phyloP scores from a whole-genome alignment of 2,113 vertebrate genomes.

The Cynoglossus semilaevis region DNA sequence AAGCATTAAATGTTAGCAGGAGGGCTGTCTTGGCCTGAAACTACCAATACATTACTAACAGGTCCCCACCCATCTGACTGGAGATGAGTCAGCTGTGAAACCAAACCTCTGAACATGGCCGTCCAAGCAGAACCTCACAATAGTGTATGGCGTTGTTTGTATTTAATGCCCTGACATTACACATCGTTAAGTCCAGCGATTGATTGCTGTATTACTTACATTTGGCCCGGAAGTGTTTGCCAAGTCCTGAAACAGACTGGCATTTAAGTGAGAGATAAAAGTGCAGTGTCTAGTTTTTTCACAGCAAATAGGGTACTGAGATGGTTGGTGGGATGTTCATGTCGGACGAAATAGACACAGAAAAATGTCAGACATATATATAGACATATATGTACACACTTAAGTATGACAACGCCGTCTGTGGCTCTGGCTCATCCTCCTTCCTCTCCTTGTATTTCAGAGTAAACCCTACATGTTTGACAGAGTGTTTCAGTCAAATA shows the following conservation, averaged over 20 bases:
- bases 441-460: slow-evolving; percentile 59
- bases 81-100: slow-evolving; percentile 36
- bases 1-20: not conserved
- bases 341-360: not conserved
- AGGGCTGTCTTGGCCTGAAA: not conserved
- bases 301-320: not conserved
- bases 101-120: slow-evolving; percentile 13
- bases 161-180: slow-evolving; percentile 9
- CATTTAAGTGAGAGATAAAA: slow-evolving; percentile 1
- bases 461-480: slow-evolving; percentile 93
- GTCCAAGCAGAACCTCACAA: slow-evolving; percentile 24
- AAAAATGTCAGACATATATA: not conserved
- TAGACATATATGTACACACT: no score
- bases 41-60: not conserved
- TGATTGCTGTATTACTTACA: slow-evolving; percentile 28
- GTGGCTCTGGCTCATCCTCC: not conserved
- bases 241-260: not conserved
- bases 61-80: slow-evolving; percentile 6
- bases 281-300: not conserved
- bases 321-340: not conserved
- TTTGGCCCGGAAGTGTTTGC: slow-evolving; percentile 30
- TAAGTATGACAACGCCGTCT: no score
- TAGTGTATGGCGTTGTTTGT: slow-evolving; percentile 27
- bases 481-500: slow-evolving; percentile 90
- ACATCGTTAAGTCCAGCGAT: slow-evolving; percentile 30